These are phyloP conservation scores for Onychomys arenicola DNA, from an alignment of 2,797 vertebrate genomes.

Conservation along the genomic window DNA sequence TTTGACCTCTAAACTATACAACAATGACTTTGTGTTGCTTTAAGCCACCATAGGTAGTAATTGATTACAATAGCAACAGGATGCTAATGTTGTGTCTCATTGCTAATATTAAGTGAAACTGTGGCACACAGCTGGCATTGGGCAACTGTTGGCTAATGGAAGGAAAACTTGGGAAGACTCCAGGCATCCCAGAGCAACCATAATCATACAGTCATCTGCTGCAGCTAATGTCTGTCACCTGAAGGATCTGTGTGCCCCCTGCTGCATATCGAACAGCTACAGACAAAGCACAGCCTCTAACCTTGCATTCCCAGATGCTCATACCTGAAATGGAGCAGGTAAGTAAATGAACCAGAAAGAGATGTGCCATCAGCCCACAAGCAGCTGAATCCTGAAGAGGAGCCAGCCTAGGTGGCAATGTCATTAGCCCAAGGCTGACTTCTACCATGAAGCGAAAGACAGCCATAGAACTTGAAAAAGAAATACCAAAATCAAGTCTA, in stretches of 20 bases:
- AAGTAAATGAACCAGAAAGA: slow-evolving; percentile 56
- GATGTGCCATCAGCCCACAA: background rate
- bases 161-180: background rate
- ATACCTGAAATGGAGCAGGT: slow-evolving; percentile 59
- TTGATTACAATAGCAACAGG: background rate
- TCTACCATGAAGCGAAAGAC: background rate
- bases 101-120: background rate
- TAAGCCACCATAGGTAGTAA: background rate
- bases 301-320: slow-evolving; percentile 37
- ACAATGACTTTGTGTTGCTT: background rate
- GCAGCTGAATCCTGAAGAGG: slow-evolving; percentile 30
- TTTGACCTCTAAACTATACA: background rate
- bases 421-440: slow-evolving; percentile 31
- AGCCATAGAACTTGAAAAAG: slow-evolving; percentile 17
- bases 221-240: background rate
- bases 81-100: background rate
- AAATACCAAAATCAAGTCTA: slow-evolving; percentile 23
- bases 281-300: background rate
- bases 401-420: background rate
- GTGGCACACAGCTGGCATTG: background rate
- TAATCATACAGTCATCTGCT: background rate
- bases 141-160: background rate
- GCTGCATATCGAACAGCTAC: slow-evolving; percentile 1
- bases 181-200: background rate
- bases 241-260: background rate